Evolutionary conservation across 2,797 vertebrate genomes (phyloP).

Genomic region (Poecilia gillii): DNA sequence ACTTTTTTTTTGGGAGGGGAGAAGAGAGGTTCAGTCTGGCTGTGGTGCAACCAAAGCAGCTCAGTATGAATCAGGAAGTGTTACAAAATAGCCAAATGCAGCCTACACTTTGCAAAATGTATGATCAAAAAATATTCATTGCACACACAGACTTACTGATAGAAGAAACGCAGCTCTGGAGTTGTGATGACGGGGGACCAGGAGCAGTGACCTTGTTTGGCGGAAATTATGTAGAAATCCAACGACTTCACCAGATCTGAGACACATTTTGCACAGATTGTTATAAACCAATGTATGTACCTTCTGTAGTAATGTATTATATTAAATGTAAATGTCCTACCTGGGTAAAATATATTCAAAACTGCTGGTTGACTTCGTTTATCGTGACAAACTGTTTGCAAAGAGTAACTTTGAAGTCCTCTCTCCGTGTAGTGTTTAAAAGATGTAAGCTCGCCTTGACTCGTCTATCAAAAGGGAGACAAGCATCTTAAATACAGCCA

Average conservation of each 20-base stretch:
- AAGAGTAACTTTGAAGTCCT: rapidly evolving
- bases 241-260: constrained; percentile 41
- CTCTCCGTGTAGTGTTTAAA: neutral
- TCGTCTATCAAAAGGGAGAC: neutral
- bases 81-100: constrained; percentile 1
- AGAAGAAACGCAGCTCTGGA: constrained; percentile 30
- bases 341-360: neutral
- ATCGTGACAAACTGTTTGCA: rapidly evolving
- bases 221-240: neutral
- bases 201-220: neutral
- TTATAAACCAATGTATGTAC: neutral
- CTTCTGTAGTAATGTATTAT: neutral
- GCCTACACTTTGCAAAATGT: neutral
- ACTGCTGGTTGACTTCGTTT: rapidly evolving
- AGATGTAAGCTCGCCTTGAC: neutral
- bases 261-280: neutral
- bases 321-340: constrained; percentile 9
- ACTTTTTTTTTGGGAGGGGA: neutral
- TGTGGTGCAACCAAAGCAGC: neutral
- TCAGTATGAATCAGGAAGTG: constrained; percentile 8
- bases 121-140: neutral
- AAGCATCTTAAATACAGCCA: neutral
- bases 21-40: neutral
- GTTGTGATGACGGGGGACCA: neutral
- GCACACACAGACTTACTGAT: constrained; percentile 12